Evolutionary conservation across 2,797 vertebrate species (phyloP), one percentile per base, ranked within the genome.

Genomic region (Neomorphus geoffroyi): DNA sequence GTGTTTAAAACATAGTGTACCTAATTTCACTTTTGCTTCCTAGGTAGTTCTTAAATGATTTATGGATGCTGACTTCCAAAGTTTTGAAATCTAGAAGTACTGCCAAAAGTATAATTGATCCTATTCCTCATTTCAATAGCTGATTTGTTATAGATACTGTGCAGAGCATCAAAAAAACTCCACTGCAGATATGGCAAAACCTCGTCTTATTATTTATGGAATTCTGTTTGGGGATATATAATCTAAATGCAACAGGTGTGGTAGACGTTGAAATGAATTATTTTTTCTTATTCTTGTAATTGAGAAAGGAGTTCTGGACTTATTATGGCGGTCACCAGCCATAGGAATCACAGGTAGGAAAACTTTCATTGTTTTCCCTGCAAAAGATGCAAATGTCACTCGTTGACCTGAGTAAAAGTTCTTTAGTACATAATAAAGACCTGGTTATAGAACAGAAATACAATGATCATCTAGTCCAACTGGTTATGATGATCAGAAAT

Each of bases 1-100:
- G 65, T 70, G 33, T 62, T 58, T 67, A 84, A 92, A 84, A 71
- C 75, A 70, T 46, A 65, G 46, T 91, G 96, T 83, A 88, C 57
- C 26, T 85, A 87, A 90, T 95, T 96, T 86, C 15, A 87, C 39
- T 93, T 97, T 39, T 95, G 28, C 92, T 93, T 95, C 51, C 83
- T 89, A 67, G 61, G 71, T 79, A 96, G 22, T 88, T 80, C 8
- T 69, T 93, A 80, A 94, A 93, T 90, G 53, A 95, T 95, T 92
- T 93, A 91, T 88, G 53, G 62, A 71, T 92, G 75, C 23, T 43
- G 43, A 80, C 56, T 67, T 50, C 60, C 88, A 92, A 28, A 51
- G 64, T 82, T 93, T 64, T 91, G 41, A 94, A 69, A 82, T 56
- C 77, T 33, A 91, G 92, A 95, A 92, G 61, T 73, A 77, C 80